These are phyloP conservation scores for Micromesistius poutassou DNA, from an alignment of 2,797 vertebrate species.

Conservation along the genomic window DNA sequence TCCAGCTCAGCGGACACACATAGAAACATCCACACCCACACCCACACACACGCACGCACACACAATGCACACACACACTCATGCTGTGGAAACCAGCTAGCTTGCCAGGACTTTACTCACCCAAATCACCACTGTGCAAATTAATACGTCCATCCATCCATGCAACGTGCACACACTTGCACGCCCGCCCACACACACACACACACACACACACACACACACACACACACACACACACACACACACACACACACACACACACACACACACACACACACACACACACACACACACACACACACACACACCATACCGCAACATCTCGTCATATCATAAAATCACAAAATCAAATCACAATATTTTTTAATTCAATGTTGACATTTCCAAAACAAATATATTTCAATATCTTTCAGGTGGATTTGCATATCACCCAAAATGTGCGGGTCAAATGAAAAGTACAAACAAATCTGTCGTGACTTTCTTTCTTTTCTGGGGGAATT, in stretches of 20 bases:
- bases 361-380: no score
- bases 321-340: not conserved
- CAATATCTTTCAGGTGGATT: no score
- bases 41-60: conserved; percentile 30
- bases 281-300: conserved; percentile 22
- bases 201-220: conserved; percentile 3
- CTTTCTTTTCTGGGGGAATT: no score
- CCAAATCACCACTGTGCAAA: conserved; percentile 76
- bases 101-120: conserved; percentile 67
- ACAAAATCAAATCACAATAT: no score
- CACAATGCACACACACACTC: conserved; percentile 10
- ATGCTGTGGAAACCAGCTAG: conserved; percentile 56
- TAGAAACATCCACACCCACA: conserved; percentile 28
- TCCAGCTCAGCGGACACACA: conserved; percentile 59
- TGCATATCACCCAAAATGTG: no score
- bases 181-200: conserved; percentile 18
- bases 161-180: conserved; percentile 36
- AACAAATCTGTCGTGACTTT: no score
- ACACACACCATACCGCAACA: not conserved
- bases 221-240: conserved; percentile 24
- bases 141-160: conserved; percentile 69
- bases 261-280: conserved; percentile 12
- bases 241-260: conserved; percentile 13
- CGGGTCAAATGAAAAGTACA: no score
- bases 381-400: no score